These are phyloP conservation scores for Chaetodon trifascialis DNA, from an alignment of 2,113 vertebrate species.

Conservation along the genomic window DNA sequence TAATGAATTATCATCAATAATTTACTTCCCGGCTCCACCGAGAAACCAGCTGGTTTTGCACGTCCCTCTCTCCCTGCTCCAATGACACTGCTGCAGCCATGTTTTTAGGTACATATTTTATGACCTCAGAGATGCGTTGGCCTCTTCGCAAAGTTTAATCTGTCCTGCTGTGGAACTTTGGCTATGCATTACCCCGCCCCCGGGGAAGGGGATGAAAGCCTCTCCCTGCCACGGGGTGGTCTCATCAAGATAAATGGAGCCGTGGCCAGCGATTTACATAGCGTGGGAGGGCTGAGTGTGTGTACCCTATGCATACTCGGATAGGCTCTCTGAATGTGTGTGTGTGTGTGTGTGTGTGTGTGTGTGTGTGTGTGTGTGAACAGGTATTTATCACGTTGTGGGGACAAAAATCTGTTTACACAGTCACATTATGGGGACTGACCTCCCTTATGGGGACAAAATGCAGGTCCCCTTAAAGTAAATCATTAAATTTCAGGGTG, in stretches of 20 bases:
- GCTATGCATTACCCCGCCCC: slow-evolving; percentile 27
- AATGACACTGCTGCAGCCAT: not conserved
- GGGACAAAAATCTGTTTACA: too few relatives aligned
- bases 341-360: not conserved
- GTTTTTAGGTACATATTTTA: slow-evolving; percentile 65
- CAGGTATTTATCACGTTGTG: too few relatives aligned
- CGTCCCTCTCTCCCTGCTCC: not conserved
- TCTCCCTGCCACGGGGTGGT: slow-evolving; percentile 39
- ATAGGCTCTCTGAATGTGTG: not conserved
- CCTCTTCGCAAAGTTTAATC: slow-evolving; percentile 55
- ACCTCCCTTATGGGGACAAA: too few relatives aligned
- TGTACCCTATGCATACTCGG: not conserved
- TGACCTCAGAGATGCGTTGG: slow-evolving; percentile 38
- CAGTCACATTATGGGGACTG: too few relatives aligned
- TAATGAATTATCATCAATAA: not conserved
- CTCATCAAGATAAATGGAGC: slow-evolving; percentile 61
- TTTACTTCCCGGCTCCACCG: not conserved
- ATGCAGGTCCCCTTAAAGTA: too few relatives aligned
- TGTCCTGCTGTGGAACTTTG: slow-evolving; percentile 39
- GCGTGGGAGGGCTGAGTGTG: slow-evolving; percentile 40
- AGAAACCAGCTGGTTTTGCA: slow-evolving; percentile 9
- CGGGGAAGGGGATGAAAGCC: slow-evolving; percentile 48
- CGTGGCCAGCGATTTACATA: slow-evolving; percentile 53
- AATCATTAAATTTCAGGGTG: too few relatives aligned
- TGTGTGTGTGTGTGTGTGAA: not conserved